Percentiles rank a stretch among this genome's conserved stretches.
Evolutionary conservation across 1,140 invertebrate genomes (phyloP).

Genomic region (Drosophila eugracilis): DNA sequence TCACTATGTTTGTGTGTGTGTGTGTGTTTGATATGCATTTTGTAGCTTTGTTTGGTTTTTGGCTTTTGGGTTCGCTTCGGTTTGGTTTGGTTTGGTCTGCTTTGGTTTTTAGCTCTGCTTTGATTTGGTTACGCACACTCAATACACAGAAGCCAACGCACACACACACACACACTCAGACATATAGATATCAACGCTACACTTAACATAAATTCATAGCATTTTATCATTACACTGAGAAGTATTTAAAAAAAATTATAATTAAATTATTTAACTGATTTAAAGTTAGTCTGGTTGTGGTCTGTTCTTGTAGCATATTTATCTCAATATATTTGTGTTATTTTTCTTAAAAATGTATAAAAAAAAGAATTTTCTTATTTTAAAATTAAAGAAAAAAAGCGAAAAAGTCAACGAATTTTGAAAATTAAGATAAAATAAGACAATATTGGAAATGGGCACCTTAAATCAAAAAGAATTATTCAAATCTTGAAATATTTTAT

Average conservation of each 20-base stretch:
- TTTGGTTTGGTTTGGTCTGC: slow-evolving; percentile 54
- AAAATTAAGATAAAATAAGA: neutral
- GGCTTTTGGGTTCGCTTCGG: slow-evolving; percentile 46
- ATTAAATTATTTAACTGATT: no score
- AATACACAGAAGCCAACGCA: slow-evolving; percentile 2
- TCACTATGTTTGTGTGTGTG: slow-evolving; percentile 24
- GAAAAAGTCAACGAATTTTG: neutral
- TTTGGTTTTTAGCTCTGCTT: slow-evolving; percentile 49
- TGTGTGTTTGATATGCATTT: slow-evolving; percentile 63
- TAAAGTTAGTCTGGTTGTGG: no score
- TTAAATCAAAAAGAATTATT: no score
- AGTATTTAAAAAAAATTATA: no score
- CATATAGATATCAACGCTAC: slow-evolving; percentile 7
- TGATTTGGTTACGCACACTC: slow-evolving; percentile 50
- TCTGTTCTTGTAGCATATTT: no score
- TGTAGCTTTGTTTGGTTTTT: slow-evolving; percentile 65
- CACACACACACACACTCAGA: slow-evolving; percentile 29
- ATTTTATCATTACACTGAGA: neutral
- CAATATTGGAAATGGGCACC: no score
- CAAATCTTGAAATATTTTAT: no score
- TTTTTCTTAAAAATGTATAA: no score
- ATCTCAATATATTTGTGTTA: no score
- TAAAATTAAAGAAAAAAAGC: no score
- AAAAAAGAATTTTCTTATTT: no score
- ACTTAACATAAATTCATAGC: neutral